These are phyloP conservation scores for Acronicta aceris DNA, from an alignment of 2,888 invertebrate species.

Conservation along the genomic window DNA sequence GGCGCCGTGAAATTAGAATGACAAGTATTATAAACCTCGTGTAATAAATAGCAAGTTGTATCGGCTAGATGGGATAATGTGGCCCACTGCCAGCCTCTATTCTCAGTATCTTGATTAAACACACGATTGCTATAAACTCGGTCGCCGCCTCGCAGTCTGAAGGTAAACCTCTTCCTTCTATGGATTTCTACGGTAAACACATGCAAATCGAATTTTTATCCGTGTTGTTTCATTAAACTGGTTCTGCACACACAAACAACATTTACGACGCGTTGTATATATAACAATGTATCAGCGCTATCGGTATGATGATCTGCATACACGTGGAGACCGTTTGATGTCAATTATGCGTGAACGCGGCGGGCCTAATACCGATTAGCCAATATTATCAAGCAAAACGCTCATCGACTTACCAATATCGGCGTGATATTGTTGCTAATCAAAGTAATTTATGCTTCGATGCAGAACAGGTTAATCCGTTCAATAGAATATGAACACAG, in stretches of 20 bases:
- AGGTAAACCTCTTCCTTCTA: slow-evolving; percentile 72
- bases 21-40: slow-evolving; percentile 67
- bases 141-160: slow-evolving; percentile 79
- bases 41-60: slow-evolving; percentile 65
- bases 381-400: slow-evolving; percentile 57
- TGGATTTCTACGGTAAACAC: slow-evolving; percentile 62
- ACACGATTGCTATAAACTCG: slow-evolving; percentile 62
- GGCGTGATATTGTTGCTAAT: slow-evolving; percentile 63
- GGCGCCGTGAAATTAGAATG: slow-evolving; percentile 64
- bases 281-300: slow-evolving; percentile 43
- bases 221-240: slow-evolving; percentile 43
- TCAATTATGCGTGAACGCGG: slow-evolving; percentile 58
- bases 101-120: slow-evolving; percentile 65
- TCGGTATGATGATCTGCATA: slow-evolving; percentile 50
- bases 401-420: slow-evolving; percentile 57
- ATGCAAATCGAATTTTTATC: slow-evolving; percentile 63
- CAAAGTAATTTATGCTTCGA: slow-evolving; percentile 65
- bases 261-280: slow-evolving; percentile 33
- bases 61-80: slow-evolving; percentile 51
- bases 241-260: slow-evolving; percentile 25
- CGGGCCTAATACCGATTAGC: slow-evolving; percentile 62
- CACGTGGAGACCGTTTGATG: slow-evolving; percentile 54
- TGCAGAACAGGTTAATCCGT: slow-evolving; percentile 48
- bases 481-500: slow-evolving; percentile 47
- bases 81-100: slow-evolving; percentile 69